phyloP scores from a whole-genome alignment of 1,140 invertebrate genomes.

The Calephelis virginiensis region DNA sequence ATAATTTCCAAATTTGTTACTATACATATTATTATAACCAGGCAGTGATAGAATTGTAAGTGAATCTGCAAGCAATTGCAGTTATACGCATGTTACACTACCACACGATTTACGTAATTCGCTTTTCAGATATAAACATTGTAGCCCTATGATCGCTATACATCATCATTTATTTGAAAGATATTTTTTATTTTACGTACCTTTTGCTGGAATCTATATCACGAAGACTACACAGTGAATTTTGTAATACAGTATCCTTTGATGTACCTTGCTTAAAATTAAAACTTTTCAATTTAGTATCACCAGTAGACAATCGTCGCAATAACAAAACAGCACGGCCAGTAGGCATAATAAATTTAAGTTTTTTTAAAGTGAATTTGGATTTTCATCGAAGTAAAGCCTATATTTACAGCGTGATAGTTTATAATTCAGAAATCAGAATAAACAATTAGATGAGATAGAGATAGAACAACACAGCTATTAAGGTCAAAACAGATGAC shows the following conservation, averaged over 20 bases:
- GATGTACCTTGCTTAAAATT: constrained; percentile 57
- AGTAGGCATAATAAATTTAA: constrained; percentile 65
- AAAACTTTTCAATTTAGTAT: constrained; percentile 64
- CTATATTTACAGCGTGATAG: neutral
- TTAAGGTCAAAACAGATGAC: neutral
- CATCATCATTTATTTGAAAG: too few relatives aligned
- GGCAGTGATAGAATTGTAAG: too few relatives aligned
- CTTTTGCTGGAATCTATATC: constrained; percentile 59
- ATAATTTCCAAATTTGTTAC: too few relatives aligned
- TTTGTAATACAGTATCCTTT: constrained; percentile 49
- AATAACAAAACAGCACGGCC: constrained; percentile 64
- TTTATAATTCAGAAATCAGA: too few relatives aligned
- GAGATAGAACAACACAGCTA: neutral
- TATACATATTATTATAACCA: too few relatives aligned
- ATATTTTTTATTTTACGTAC: constrained; percentile 35
- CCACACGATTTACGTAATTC: neutral
- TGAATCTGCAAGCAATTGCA: too few relatives aligned
- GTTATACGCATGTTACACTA: too few relatives aligned
- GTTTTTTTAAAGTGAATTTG: constrained; percentile 6
- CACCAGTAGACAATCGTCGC: constrained; percentile 64
- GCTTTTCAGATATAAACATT: neutral
- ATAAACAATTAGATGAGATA: too few relatives aligned
- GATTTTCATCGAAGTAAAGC: neutral
- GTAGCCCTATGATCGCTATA: too few relatives aligned
- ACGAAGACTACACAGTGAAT: constrained; percentile 53